phyloP scores from a whole-genome alignment of 1,140 invertebrate species.

The Augochlora pura region DNA sequence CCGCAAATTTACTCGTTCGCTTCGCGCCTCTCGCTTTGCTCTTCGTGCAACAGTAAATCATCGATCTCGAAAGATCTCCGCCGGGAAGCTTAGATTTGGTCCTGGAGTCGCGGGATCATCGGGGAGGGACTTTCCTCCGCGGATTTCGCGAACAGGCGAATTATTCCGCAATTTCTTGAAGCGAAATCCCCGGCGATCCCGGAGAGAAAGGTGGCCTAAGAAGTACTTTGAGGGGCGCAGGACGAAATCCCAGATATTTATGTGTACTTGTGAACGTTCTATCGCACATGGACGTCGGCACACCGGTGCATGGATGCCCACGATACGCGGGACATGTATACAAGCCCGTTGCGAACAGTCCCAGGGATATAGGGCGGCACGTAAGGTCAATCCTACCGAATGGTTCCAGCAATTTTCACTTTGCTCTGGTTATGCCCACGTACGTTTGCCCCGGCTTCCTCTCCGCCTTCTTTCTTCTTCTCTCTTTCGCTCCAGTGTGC shows the following conservation, averaged over 20 bases:
- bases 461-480: conserved; percentile 28
- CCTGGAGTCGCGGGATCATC: neutral
- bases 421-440: conserved; percentile 64
- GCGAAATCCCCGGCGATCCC: conserved; percentile 39
- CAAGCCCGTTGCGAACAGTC: conserved; percentile 31
- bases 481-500: neutral
- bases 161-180: conserved; percentile 34
- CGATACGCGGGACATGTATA: conserved; percentile 20
- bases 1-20: too few relatives aligned
- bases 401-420: conserved; percentile 72
- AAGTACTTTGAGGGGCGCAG: conserved; percentile 14
- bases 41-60: neutral
- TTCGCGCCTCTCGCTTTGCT: neutral
- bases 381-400: conserved; percentile 68
- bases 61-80: neutral
- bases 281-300: neutral
- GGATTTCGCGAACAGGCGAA: conserved; percentile 36
- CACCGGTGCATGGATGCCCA: neutral
- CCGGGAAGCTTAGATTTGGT: neutral
- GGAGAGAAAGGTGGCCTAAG: conserved; percentile 36
- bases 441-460: conserved; percentile 50
- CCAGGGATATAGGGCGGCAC: conserved; percentile 48
- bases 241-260: conserved; percentile 44
- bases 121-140: neutral
- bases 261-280: conserved; percentile 25